Percentiles rank a stretch among this genome's conserved stretches.
These are phyloP conservation scores for Caenorhabditis virilis DNA, from an alignment of 2,888 invertebrate genomes.

Conservation along the genomic window DNA sequence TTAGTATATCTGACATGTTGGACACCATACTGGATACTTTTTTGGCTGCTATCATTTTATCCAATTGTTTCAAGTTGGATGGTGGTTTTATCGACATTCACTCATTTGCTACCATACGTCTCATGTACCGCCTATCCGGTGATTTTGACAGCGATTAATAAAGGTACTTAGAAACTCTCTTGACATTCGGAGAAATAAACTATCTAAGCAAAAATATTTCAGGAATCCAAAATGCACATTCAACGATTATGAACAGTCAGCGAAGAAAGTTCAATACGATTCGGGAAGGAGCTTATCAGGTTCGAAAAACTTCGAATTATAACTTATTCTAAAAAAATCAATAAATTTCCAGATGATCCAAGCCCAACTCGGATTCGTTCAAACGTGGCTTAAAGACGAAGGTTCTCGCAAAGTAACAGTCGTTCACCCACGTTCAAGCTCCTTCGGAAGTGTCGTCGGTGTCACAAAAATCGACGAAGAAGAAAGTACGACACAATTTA, in stretches of 20 bases:
- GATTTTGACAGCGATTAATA: conserved; percentile 42
- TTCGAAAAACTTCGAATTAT: not conserved
- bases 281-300: conserved; percentile 45
- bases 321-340: not conserved
- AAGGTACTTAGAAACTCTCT: no score
- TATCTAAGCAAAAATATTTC: no score
- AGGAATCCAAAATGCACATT: conserved; percentile 45
- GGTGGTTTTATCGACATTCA: conserved; percentile 36
- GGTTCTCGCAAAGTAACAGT: not conserved
- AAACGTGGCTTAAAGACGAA: conserved; percentile 32
- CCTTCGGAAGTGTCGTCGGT: no score
- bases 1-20: conserved; percentile 49
- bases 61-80: conserved; percentile 31
- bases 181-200: no score
- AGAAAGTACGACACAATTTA: no score
- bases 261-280: conserved; percentile 41
- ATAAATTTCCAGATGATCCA: conserved; percentile 27
- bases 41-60: conserved; percentile 43
- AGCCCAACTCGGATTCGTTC: conserved; percentile 34
- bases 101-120: conserved; percentile 48
- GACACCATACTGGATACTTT: conserved; percentile 54
- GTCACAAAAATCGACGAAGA: no score
- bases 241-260: conserved; percentile 37
- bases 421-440: conserved; percentile 6
- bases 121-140: conserved; percentile 52